These are phyloP conservation scores for human (Homo sapiens) DNA, from an alignment of 2,113 vertebrate species.

Conservation along the genomic window GRCh38 chr14:33367501-33368000, in stretches of 20 bases:
- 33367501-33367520: constrained; percentile 62
- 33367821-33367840: neutral
- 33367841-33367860: neutral
- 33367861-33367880: neutral
- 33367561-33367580: constrained; percentile 58
- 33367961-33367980: neutral
- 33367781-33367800: constrained; percentile 31
- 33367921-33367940: neutral
- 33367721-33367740: constrained; percentile 21
- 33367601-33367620: constrained; percentile 57
- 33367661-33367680: neutral
- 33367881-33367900: neutral
- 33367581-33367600: constrained; percentile 57
- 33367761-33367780: neutral
- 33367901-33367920: neutral
- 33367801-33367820: constrained; percentile 13
- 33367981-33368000: neutral
- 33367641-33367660: constrained; percentile 63
- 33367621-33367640: constrained; percentile 64
- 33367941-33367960: neutral
- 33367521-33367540: constrained; percentile 63
- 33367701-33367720: constrained; percentile 42
- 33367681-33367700: constrained; percentile 62
- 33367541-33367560: constrained; percentile 67
- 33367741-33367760: constrained; percentile 19